A percentile compares a stretch with the other conserved stretches of the same genome.
These are phyloP conservation scores for Branchellion lobata DNA, from an alignment of 2,888 invertebrate species.

Conservation along the genomic window DNA sequence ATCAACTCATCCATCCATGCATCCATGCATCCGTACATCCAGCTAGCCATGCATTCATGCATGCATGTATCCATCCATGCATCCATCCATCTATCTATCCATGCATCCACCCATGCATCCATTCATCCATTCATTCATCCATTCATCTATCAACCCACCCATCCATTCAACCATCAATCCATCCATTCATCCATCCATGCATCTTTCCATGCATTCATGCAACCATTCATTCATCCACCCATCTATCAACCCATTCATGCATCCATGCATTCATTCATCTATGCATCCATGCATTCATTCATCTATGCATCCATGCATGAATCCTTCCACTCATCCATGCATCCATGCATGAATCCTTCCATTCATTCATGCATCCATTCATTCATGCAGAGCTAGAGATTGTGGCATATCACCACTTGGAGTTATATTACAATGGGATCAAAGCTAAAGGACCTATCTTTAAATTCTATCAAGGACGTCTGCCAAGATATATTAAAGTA, in stretches of 20 bases:
- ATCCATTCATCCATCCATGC: too few species aligned
- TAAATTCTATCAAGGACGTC: background rate
- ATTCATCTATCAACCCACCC: too few species aligned
- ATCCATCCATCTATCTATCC: too few species aligned
- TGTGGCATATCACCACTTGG: background rate
- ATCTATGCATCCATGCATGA: background rate
- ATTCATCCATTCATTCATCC: too few species aligned
- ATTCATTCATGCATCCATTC: background rate
- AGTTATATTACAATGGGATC: background rate
- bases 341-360: background rate
- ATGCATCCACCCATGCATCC: too few species aligned
- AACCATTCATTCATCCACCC: too few species aligned
- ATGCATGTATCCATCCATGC: too few species aligned
- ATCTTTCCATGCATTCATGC: too few species aligned
- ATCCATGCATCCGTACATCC: too few species aligned
- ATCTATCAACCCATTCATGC: background rate
- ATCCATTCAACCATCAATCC: too few species aligned
- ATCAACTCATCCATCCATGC: too few species aligned
- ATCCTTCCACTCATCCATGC: background rate
- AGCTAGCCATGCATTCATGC: too few species aligned
- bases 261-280: background rate
- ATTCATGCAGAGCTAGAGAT: background rate
- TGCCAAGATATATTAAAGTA: background rate
- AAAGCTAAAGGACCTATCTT: background rate
- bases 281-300: background rate